Conservation (phyloP, 1,140 invertebrate species). For the Octopus sinensis region DNA sequence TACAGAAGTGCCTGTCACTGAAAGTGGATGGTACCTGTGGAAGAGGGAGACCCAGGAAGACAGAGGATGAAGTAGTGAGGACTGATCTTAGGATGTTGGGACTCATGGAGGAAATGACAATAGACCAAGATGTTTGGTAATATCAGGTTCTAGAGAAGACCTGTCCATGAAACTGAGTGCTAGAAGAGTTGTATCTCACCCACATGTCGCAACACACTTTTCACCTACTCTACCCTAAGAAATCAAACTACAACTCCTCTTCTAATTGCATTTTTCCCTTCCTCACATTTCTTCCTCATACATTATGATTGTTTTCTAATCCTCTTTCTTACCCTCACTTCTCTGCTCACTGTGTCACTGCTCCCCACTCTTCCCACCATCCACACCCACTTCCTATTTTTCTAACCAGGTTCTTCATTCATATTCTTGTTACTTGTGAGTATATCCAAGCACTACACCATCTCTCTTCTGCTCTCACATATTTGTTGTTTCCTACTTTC, state of each 20-base stretch:
- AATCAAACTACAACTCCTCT: neutral
- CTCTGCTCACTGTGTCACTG: neutral
- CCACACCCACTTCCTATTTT: neutral
- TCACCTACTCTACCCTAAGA: no score
- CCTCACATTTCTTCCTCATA: neutral
- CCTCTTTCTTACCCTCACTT: neutral
- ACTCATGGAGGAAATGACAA: no score
- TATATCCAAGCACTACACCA: neutral
- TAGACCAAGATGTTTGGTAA: no score
- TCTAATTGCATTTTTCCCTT: neutral
- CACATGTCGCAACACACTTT: no score
- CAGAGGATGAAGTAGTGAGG: no score
- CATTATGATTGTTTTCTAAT: neutral
- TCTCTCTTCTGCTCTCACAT: neutral
- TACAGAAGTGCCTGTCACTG: no score
- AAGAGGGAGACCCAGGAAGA: no score
- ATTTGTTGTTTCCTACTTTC: neutral
- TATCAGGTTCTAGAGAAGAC: no score
- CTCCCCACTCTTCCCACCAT: neutral
- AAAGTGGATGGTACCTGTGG: no score
- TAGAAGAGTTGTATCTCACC: no score
- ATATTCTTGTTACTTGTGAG: neutral
- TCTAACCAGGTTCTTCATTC: neutral
- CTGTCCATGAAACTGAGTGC: no score
- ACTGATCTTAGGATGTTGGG: no score